phyloP scores from a whole-genome alignment of 2,888 invertebrate genomes.

The Cephus pygmeus region DNA sequence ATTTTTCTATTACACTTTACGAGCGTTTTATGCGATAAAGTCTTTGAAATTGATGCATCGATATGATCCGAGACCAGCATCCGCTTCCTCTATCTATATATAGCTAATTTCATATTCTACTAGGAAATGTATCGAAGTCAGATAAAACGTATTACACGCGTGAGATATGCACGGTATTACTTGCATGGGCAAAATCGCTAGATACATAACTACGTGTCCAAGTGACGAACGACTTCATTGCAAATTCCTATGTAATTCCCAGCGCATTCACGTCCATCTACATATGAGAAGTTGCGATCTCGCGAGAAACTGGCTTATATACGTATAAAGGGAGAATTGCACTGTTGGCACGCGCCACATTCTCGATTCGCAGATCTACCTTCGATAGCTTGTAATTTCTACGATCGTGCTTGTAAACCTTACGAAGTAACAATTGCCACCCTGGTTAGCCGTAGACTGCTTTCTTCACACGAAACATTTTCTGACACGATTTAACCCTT shows the following conservation, averaged over 20 bases:
- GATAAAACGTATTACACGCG: slow-evolving; percentile 39
- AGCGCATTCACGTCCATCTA: not conserved
- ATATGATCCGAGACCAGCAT: slow-evolving; percentile 24
- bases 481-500: not conserved
- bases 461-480: not conserved
- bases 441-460: not conserved
- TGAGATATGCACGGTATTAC: slow-evolving; percentile 37
- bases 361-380: not conserved
- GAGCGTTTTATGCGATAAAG: slow-evolving; percentile 20
- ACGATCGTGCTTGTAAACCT: not conserved
- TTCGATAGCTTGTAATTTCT: not conserved
- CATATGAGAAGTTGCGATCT: not conserved
- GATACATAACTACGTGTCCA: not conserved
- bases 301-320: not conserved
- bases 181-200: slow-evolving; percentile 31
- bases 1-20: slow-evolving; percentile 16
- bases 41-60: slow-evolving; percentile 31
- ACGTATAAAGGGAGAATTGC: not conserved
- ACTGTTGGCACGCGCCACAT: not conserved
- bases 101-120: slow-evolving; percentile 36
- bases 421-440: not conserved
- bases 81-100: slow-evolving; percentile 19
- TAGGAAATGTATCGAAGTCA: slow-evolving; percentile 31
- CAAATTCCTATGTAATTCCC: not conserved
- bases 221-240: not conserved